Percentiles rank a stretch among this genome's conserved stretches.
Conservation (phyloP, 2,797 vertebrate species). For the Harpagifer antarcticus region DNA sequence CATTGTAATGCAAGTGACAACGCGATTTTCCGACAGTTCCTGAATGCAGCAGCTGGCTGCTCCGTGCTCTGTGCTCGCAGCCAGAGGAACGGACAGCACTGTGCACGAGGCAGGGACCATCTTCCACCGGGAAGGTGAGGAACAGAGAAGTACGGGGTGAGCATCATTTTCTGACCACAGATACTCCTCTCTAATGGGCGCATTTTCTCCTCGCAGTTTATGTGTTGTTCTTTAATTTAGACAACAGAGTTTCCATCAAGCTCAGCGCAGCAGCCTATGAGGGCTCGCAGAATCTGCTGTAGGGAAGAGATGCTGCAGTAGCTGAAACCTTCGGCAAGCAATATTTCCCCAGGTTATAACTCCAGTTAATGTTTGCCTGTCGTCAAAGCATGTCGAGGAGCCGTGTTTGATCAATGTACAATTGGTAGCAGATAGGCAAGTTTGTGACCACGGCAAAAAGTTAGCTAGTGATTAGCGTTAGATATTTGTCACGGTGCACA, state of each 20-base stretch:
- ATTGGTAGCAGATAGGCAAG: neutral
- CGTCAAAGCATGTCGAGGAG: neutral
- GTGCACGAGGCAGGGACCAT: conserved; percentile 54
- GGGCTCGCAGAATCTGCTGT: conserved; percentile 44
- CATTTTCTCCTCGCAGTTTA: neutral
- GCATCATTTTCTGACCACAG: neutral
- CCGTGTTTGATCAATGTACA: neutral
- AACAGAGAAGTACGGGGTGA: conserved; percentile 54
- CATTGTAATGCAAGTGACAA: neutral
- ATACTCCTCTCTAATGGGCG: rapidly evolving
- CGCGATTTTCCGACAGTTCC: neutral
- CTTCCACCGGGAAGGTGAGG: conserved; percentile 51
- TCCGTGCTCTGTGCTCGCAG: conserved; percentile 62
- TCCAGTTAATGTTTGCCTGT: conserved; percentile 24
- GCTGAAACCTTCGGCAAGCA: conserved; percentile 45
- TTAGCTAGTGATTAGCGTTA: neutral
- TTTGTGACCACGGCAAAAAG: conserved; percentile 17
- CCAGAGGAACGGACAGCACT: conserved; percentile 42
- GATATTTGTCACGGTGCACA: conserved; percentile 12
- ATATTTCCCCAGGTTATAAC: conserved; percentile 23
- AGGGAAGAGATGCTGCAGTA: conserved; percentile 73
- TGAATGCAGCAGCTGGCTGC: conserved; percentile 65
- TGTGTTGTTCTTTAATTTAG: neutral
- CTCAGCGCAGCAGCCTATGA: conserved; percentile 32
- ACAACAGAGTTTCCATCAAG: conserved; percentile 38